Percentiles rank a stretch among this genome's conserved stretches.
These are phyloP conservation scores for Actias luna DNA, from an alignment of 2,888 invertebrate species.

Conservation along the genomic window DNA sequence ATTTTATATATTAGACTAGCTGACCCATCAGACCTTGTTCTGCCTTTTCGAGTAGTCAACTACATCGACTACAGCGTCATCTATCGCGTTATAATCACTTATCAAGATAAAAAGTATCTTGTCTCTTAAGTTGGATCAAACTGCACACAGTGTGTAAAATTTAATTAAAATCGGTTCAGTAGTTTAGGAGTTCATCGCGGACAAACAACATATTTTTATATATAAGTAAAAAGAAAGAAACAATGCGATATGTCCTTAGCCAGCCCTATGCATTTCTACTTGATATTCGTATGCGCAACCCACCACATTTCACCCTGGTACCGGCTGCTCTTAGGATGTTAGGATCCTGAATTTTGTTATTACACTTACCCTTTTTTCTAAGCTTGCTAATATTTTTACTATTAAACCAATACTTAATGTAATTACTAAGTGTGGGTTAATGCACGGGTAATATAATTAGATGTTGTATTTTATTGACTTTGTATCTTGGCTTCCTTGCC, in stretches of 20 bases:
- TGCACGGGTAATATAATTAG: background rate
- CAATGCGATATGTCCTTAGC: background rate
- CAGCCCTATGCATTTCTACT: slow-evolving; percentile 45
- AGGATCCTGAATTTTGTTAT: slow-evolving; percentile 66
- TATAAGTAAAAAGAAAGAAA: too few relatives aligned
- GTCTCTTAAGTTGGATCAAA: too few relatives aligned
- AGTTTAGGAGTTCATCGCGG: too few relatives aligned
- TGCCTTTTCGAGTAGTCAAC: too few relatives aligned
- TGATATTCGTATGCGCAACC: slow-evolving; percentile 60
- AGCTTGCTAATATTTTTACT: slow-evolving; percentile 41
- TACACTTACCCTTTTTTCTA: slow-evolving; percentile 53
- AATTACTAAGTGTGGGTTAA: slow-evolving; percentile 13
- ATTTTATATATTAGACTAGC: too few relatives aligned
- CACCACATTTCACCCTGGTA: slow-evolving; percentile 67
- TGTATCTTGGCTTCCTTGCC: background rate
- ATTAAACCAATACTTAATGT: slow-evolving; percentile 30
- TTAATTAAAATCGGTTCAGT: too few relatives aligned
- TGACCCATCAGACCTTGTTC: too few relatives aligned
- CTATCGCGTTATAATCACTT: too few relatives aligned
- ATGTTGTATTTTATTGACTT: background rate
- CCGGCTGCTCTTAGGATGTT: slow-evolving; percentile 61
- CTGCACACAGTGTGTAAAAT: too few relatives aligned
- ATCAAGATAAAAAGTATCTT: too few relatives aligned
- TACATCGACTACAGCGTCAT: too few relatives aligned
- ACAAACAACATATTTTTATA: too few relatives aligned